These are phyloP conservation scores for Uromys caudimaculatus DNA, from an alignment of 2,797 vertebrate species.

Conservation along the genomic window DNA sequence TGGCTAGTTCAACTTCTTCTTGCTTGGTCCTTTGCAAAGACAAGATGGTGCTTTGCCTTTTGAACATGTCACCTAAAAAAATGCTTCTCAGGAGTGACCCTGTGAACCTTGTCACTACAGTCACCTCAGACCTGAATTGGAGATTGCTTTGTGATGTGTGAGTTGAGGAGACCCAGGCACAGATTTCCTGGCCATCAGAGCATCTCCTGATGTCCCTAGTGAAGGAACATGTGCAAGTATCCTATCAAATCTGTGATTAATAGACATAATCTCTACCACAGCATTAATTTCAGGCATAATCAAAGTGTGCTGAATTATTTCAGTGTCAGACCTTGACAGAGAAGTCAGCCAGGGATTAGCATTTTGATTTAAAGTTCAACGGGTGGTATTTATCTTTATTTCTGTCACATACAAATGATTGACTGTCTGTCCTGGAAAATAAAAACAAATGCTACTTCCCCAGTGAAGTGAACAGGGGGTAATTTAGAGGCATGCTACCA, in stretches of 20 bases:
- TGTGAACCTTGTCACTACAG: neutral
- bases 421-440: slow-evolving; percentile 78
- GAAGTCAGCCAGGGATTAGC: slow-evolving; percentile 72
- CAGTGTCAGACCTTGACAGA: slow-evolving; percentile 72
- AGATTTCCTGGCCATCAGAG: slow-evolving; percentile 33
- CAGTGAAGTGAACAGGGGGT: slow-evolving; percentile 73
- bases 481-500: slow-evolving; percentile 65
- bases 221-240: neutral
- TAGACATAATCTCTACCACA: slow-evolving; percentile 75
- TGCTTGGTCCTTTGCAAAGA: slow-evolving; percentile 13
- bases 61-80: neutral
- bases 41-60: neutral
- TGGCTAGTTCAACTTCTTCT: neutral
- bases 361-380: slow-evolving; percentile 76
- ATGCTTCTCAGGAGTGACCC: neutral
- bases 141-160: neutral
- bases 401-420: slow-evolving; percentile 77
- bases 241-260: slow-evolving; percentile 65
- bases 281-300: slow-evolving; percentile 78
- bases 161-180: slow-evolving; percentile 26
- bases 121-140: neutral
- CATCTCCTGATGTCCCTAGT: slow-evolving; percentile 7
- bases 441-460: slow-evolving; percentile 78
- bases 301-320: slow-evolving; percentile 75
- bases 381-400: slow-evolving; percentile 79